These are phyloP conservation scores for Ploceus nigricollis DNA, from an alignment of 2,113 vertebrate genomes.

Conservation along the genomic window DNA sequence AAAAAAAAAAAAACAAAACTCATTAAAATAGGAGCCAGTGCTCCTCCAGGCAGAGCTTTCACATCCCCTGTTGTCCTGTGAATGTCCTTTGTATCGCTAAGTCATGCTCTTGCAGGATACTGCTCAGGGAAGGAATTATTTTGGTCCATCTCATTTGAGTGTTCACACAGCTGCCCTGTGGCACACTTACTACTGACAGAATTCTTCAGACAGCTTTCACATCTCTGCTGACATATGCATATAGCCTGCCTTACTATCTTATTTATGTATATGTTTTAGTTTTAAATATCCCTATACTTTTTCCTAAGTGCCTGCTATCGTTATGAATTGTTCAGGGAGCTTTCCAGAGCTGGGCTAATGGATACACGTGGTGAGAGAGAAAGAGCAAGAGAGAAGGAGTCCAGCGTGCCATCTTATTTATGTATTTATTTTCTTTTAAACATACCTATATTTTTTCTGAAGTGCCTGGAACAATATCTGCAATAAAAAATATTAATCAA, in stretches of 20 bases:
- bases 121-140: background rate
- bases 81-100: background rate
- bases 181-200: background rate
- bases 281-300: background rate
- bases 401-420: background rate
- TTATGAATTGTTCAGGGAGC: background rate
- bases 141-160: background rate
- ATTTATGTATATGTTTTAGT: constrained; percentile 1
- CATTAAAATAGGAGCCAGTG: background rate
- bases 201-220: background rate
- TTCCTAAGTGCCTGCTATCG: background rate
- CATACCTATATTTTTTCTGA: background rate
- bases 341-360: background rate
- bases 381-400: background rate
- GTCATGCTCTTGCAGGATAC: accelerated
- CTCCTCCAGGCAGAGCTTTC: background rate
- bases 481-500: constrained; percentile 49
- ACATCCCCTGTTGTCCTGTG: background rate
- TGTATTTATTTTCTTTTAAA: constrained; percentile 43
- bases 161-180: background rate
- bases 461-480: constrained; percentile 12
- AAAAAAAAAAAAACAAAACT: background rate
- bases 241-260: background rate
- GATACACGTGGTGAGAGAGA: background rate
- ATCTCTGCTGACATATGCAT: background rate